Conservation (phyloP, 2,113 vertebrate genomes). For the Sphaerodactylus townsendi region DNA sequence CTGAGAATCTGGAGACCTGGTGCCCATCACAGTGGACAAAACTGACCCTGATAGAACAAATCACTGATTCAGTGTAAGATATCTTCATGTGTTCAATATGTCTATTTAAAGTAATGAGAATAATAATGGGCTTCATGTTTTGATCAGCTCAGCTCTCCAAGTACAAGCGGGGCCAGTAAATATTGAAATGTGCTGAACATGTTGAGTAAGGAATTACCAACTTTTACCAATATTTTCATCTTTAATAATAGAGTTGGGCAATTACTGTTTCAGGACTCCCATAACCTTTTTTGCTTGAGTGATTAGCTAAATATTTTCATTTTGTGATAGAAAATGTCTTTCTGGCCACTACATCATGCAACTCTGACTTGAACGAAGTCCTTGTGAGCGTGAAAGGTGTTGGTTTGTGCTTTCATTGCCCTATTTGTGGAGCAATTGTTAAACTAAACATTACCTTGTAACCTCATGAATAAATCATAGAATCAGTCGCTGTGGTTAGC, state of each 20-base stretch:
- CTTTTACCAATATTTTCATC: constrained; percentile 53
- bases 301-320: constrained; percentile 72
- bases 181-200: background rate
- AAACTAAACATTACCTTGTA: constrained; percentile 73
- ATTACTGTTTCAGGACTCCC: constrained; percentile 68
- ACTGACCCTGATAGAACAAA: no score
- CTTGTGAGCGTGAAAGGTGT: constrained; percentile 64
- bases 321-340: constrained; percentile 74
- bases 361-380: constrained; percentile 76
- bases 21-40: no score
- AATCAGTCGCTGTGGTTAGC: constrained; percentile 63
- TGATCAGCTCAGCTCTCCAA: background rate
- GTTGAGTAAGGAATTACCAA: constrained; percentile 19
- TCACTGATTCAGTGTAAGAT: no score
- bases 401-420: constrained; percentile 80
- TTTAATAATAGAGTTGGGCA: constrained; percentile 57
- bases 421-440: constrained; percentile 73
- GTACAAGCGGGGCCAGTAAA: background rate
- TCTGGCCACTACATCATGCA: constrained; percentile 76
- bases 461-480: constrained; percentile 76
- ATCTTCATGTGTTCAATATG: no score
- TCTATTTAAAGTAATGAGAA: background rate
- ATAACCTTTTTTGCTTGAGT: constrained; percentile 63
- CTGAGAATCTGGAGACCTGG: no score
- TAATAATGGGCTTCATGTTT: background rate